Evolutionary conservation across 64 coral and sea anemone species (phyloP), one percentile per base, ranked within the genome.

Genomic region (Montipora sp.): DNA sequence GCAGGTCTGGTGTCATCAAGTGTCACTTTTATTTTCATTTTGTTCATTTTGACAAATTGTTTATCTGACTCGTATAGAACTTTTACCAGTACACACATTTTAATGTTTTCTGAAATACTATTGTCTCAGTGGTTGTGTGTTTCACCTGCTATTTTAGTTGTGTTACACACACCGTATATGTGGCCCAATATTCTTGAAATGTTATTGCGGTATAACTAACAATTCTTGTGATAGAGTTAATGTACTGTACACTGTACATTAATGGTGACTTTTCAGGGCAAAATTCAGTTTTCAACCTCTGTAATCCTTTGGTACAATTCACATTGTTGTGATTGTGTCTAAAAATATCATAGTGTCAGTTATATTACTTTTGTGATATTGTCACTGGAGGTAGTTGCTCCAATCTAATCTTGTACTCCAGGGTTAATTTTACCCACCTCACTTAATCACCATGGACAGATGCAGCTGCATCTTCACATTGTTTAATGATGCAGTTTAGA

Each of bases 291-390:
- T 0, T 0, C 23, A 48, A 45, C 8, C 81, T 47, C 6, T n/a
- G 4, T 20, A 20, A 47, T 67, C 59, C 59, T 47, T 68, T 55
- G 81, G 14, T 84, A 18, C 5, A 47, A 57, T 57, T 57, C 11
- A 57, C 7, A 11, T 57, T 57, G 11, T 57, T 57, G 36, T 48
- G 46, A 3, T 7, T 36, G 46, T 46, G 74, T 46, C 24, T 16
- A 8, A 19, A 19, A 46, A 78, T 45, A 16, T 49, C 11, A 12
- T 7, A 63, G 60, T 78, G 47, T 7, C 45, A 50, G 19, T 68
- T 19, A 50, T 85, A 50, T 85, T 85, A 45, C 65, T 72, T 7
- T 71, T 49, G 65, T 72, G 49, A 85, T 71, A 71, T 85, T 85
- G 63, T 85, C 46, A 71, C 82, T 23, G n/a, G 21, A 21, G 71